Evolutionary conservation across 2,113 vertebrate species (phyloP), one percentile per base, ranked within the genome.

Genomic region (Lamprotornis superbus): DNA sequence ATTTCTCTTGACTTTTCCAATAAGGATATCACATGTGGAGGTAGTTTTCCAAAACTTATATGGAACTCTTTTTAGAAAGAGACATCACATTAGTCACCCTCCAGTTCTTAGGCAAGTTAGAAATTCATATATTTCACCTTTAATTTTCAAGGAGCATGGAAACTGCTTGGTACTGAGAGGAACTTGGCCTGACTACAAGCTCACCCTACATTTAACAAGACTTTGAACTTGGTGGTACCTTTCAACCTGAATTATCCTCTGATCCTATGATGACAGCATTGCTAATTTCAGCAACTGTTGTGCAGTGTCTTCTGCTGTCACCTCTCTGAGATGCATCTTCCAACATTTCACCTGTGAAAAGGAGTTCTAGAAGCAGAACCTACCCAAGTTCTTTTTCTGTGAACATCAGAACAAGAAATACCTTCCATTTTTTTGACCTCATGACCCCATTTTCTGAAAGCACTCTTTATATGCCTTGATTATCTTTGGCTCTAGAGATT

Each of bases 381-480:
- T 60, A 84, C 17, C 8, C 21, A 87, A 65, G 28, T 3, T 60
- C 6, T 64, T 87, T 37, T 57, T 83, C 50, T 81, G 7, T 82
- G 61, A 94, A 56, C 25, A 75, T 2, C 22, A 7, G 35, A 88
- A 53, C 71, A 90, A 86, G 25, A 87, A 60, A 69, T 64, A 42
- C 52, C 47, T 75, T 87, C 46, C 47, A 9, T 30, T 87, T 75
- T 83, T 81, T 91, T 69, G 49, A 93, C 75, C 46, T 90, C 25
- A 23, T 59, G 37, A 83, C 53, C 49, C 77, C 75, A 80, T 83
- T 92, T 95, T 92, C 63, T 88, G 50, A 93, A 96, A 90, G 79
- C 12, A 74, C 13, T 80, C 55, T 64, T 75, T 80, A 69, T 65
- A 40, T 33, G 16, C 46, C 63, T 83, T 73, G 79, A 95, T 94